Evolutionary conservation across 1,140 invertebrate genomes (phyloP).

Genomic region (Euwallacea fornicatus): DNA sequence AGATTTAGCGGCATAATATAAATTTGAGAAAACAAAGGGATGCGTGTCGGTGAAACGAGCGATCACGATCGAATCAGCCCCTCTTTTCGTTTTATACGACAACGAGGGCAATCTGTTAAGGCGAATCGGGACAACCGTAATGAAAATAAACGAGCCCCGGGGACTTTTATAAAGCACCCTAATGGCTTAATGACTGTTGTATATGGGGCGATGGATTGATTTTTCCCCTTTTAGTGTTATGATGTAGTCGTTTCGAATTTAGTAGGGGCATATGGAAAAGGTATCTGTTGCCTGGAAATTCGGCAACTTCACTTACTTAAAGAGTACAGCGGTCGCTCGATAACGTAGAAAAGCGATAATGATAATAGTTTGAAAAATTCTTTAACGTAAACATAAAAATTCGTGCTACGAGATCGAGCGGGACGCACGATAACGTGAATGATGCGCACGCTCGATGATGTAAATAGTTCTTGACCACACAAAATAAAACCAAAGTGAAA

Average conservation of each 20-base stretch:
- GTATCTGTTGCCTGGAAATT: too few relatives aligned
- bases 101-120: constrained; percentile 36
- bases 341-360: too few relatives aligned
- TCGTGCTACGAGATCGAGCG: too few relatives aligned
- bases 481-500: too few relatives aligned
- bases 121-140: constrained; percentile 38
- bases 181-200: constrained; percentile 41
- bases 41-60: constrained; percentile 28
- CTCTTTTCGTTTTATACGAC: not conserved
- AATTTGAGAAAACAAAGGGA: constrained; percentile 18
- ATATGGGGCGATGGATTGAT: constrained; percentile 36
- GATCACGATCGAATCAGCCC: constrained; percentile 27
- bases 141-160: constrained; percentile 40
- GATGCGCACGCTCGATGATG: too few relatives aligned
- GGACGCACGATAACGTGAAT: too few relatives aligned
- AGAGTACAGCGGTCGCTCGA: too few relatives aligned
- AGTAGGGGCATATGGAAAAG: not conserved
- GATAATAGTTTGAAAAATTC: too few relatives aligned
- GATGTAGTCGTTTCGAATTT: not conserved
- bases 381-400: too few relatives aligned
- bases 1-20: not conserved
- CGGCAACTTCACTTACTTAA: too few relatives aligned
- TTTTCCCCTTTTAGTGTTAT: constrained; percentile 22
- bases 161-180: constrained; percentile 36
- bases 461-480: too few relatives aligned